phyloP scores from a whole-genome alignment of 2,113 vertebrate genomes.

The Anser cygnoides region DNA sequence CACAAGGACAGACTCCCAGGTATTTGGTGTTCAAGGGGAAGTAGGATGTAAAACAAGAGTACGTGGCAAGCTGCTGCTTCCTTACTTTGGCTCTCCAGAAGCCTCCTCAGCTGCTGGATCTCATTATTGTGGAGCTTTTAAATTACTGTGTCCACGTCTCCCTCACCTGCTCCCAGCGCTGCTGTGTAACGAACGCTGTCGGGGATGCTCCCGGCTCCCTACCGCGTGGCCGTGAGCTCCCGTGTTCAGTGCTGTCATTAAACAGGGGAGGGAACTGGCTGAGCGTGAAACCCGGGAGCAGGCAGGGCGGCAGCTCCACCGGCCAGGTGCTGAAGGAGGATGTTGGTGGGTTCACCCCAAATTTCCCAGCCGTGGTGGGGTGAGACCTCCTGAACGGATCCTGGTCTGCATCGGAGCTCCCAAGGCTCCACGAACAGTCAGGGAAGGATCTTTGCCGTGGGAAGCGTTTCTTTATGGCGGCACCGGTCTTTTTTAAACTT shows the following conservation, averaged over 20 bases:
- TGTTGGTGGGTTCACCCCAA: background rate
- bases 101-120: background rate
- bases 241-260: background rate
- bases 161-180: background rate
- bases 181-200: background rate
- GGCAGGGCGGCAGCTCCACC: background rate
- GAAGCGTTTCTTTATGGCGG: background rate
- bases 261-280: background rate
- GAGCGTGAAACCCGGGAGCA: background rate
- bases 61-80: background rate
- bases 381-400: background rate
- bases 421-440: accelerated
- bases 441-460: background rate
- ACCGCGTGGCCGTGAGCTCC: background rate
- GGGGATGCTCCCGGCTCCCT: background rate
- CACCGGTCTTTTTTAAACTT: background rate
- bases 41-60: background rate
- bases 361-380: too few species aligned
- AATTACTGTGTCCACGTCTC: background rate
- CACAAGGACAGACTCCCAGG: background rate
- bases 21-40: background rate
- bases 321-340: background rate
- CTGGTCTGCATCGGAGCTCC: background rate
- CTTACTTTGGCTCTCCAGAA: background rate
- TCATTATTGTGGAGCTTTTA: background rate